Conservation (phyloP, 2,797 vertebrate species). For the Adelosebastes latens region DNA sequence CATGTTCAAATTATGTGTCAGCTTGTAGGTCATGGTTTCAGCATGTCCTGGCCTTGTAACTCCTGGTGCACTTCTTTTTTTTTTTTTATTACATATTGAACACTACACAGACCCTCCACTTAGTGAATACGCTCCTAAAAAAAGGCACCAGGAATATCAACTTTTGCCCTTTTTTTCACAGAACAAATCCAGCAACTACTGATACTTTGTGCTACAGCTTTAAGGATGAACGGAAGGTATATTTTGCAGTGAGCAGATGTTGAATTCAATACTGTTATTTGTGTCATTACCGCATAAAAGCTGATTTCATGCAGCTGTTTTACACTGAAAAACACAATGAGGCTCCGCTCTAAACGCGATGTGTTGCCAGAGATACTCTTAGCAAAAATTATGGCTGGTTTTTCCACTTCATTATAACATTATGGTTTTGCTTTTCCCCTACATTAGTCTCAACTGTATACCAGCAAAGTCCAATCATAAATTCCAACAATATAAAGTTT, state of each 20-base stretch:
- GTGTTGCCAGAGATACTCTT: conserved; percentile 17
- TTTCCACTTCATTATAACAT: conserved; percentile 22
- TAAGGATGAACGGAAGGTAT: background rate
- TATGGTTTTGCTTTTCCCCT: conserved; percentile 28
- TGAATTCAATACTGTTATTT: conserved; percentile 24
- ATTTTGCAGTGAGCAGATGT: conserved; percentile 1
- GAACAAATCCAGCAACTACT: background rate
- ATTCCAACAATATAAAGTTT: background rate
- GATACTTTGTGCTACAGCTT: background rate
- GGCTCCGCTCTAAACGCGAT: conserved; percentile 3
- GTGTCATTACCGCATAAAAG: conserved; percentile 35
- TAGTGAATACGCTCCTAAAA: background rate
- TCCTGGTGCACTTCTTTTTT: background rate
- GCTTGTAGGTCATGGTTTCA: conserved; percentile 47
- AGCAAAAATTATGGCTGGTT: conserved; percentile 26
- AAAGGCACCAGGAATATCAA: background rate
- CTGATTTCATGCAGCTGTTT: conserved; percentile 33
- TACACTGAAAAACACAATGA: conserved; percentile 9
- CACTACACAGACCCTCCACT: conserved; percentile 18
- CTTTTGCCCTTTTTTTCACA: background rate
- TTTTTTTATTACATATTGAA: conserved; percentile 32
- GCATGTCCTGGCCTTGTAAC: conserved; percentile 32
- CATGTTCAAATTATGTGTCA: conserved; percentile 25
- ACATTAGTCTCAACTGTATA: conserved; percentile 18
- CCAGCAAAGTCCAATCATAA: background rate